Base-by-base conservation (phyloP, 2,888 invertebrate genomes). In the Caenorhabditis sp. region DNA sequence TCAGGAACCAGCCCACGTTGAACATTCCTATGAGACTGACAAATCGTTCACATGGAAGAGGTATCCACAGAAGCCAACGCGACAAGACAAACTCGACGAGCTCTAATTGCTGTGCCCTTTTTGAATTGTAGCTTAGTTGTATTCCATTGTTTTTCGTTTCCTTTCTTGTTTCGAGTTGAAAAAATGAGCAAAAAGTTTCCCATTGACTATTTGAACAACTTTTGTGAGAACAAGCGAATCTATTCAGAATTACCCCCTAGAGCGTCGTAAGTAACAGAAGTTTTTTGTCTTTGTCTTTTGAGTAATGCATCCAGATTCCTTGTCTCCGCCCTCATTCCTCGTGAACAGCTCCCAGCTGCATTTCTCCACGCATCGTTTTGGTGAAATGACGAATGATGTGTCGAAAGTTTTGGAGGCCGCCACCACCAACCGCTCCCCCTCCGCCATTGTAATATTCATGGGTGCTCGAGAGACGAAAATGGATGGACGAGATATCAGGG, bases 51-150 rank as follows among this genome's bases (percentile, higher is more conserved):
- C 88, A 10, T 90, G 90, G 90, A 82, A 87, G 26, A 70, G 84
- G 24, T 83, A 64, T 81, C 69, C 86, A 8, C 66, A 80, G 22
- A 86, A 89, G 68, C 85, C 89, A 64, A 89, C 69, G 5, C 84
- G 90, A 38, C 82, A 89, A 72, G 87, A 88, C 73, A 90, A 90
- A 73, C 82, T 90, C 54, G 90, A 90, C 79, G 90, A 90, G 72
- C 80, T 89, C 26, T 82, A 70, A 74, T 64, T 61, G 31, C 31
- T 47, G 10, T 47, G 24, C 56, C 28, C 56, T 76, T 47, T 38
- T 51, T 31, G n/a, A 47, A 47, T 58, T 22, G 49, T 77, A 68
- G 54, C 12, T 69, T 77, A 69, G 61, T 69, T 47, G 19, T 19
- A 24, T 19, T 49, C 56, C 41, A 69, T 77, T 77, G 69, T 77